phyloP scores from a whole-genome alignment of 1,140 invertebrate genomes.

The Drosophila triauraria region DNA sequence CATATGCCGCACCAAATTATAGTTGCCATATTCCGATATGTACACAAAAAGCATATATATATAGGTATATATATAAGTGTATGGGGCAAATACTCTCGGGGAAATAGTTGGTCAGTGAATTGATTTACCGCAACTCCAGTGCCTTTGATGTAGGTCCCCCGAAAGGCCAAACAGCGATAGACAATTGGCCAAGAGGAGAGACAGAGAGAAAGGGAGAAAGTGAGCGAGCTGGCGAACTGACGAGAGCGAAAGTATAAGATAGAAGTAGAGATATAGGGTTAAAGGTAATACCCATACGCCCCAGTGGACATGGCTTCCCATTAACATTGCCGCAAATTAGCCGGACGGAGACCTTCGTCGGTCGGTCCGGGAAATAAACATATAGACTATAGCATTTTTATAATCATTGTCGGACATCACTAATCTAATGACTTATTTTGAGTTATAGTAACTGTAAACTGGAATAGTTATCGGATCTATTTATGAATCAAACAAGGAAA shows the following conservation, averaged over 20 bases:
- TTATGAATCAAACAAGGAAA: neutral
- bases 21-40: constrained; percentile 17
- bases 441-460: constrained; percentile 10
- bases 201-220: constrained; percentile 9
- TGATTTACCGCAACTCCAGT: constrained; percentile 55
- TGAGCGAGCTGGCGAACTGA: neutral
- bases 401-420: constrained; percentile 7
- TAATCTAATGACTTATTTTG: constrained; percentile 35
- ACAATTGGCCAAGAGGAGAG: constrained; percentile 5
- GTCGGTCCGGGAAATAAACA: neutral
- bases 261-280: constrained; percentile 5
- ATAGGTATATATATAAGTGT: neutral
- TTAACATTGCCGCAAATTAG: constrained; percentile 44
- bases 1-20: constrained; percentile 26
- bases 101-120: constrained; percentile 41
- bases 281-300: constrained; percentile 29
- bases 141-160: constrained; percentile 28
- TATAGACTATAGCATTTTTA: constrained; percentile 6
- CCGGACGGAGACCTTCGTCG: constrained; percentile 15
- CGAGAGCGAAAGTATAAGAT: constrained; percentile 10
- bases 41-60: constrained; percentile 5
- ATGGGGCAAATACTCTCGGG: constrained; percentile 33
- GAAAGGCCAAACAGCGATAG: constrained; percentile 36
- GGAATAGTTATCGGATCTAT: neutral
- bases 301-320: constrained; percentile 23